Base-by-base conservation (phyloP, 2,888 invertebrate genomes). In the Agrochola lota region DNA sequence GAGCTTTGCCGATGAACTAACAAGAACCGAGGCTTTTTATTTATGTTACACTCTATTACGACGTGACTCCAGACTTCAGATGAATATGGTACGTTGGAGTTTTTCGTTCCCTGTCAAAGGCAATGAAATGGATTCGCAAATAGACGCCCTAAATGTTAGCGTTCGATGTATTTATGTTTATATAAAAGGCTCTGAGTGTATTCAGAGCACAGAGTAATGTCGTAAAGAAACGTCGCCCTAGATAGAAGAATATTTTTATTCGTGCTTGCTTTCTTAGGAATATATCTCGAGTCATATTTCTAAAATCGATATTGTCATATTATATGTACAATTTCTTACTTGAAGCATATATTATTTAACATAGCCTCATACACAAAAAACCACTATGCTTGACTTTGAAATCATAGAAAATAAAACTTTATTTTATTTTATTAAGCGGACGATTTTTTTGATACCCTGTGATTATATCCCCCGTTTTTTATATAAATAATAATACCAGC, bases 31-130 rank as follows among this genome's bases (percentile, higher is more conserved):
- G 66, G 80, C 82, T 86, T 91, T 92, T 91, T 92, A 91, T 93
- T 92, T 92, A 90, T 89, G 90, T 90, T 91, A 90, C 90, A 90
- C 90, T 92, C 88, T 92, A 89, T 87, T 89, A 91, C 89, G 86
- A 88, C 85, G 87, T 87, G 84, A 88, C 87, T 89, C 78, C 64
- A 86, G 79, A 81, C 85, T 85, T 76, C 73, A 83, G 81, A 85
- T 87, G 87, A 91, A 91, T 40, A 40, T 87, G 89, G 88, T 87
- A 89, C 87, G 88, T 73, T 83, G 74, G 85, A 87, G 80, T 87
- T 85, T 87, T 87, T 88, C 85, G 79, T 76, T 85, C 84, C 77
- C 79, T 86, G 86, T 92, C 91, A 93, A 92, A 93, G 90, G 91
- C 90, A 90, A 87, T 87, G 90, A 88, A 91, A 91, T 90, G 87